Percentiles rank a stretch among this genome's conserved stretches.
phyloP scores from a whole-genome alignment of 2,113 vertebrate species.

The Cyanoderma ruficeps region DNA sequence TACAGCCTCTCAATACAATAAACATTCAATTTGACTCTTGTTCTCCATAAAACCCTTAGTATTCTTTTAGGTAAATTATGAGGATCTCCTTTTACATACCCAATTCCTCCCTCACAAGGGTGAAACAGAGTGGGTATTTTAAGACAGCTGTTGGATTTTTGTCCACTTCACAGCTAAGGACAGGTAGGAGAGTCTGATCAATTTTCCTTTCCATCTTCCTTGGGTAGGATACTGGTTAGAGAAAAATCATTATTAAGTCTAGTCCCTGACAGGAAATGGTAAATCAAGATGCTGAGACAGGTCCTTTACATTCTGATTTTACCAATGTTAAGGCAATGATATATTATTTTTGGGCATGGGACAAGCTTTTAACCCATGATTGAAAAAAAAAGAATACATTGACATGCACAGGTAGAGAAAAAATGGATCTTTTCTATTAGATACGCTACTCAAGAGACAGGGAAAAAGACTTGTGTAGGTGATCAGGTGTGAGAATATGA shows the following conservation, averaged over 20 bases:
- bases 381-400: neutral
- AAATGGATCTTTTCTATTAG: neutral
- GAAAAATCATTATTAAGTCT: neutral
- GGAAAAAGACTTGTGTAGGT: constrained; percentile 40
- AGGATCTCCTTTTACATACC: neutral
- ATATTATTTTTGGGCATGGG: neutral
- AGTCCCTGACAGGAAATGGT: neutral
- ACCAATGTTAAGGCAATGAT: neutral
- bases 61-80: neutral
- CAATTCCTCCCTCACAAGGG: neutral
- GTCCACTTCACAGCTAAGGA: neutral
- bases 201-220: neutral
- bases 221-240: neutral
- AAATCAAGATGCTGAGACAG: neutral
- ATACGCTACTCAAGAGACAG: constrained; percentile 55
- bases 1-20: neutral
- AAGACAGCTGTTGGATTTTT: neutral
- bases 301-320: neutral
- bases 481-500: constrained; percentile 73
- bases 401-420: neutral
- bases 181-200: neutral
- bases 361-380: constrained; percentile 48
- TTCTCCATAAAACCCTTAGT: neutral
- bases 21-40: neutral
- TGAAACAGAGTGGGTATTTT: neutral